A percentile compares a stretch with the other conserved stretches of the same genome.
Evolutionary conservation across 1,140 invertebrate genomes (phyloP).

Genomic region (Camponotus vicinus): DNA sequence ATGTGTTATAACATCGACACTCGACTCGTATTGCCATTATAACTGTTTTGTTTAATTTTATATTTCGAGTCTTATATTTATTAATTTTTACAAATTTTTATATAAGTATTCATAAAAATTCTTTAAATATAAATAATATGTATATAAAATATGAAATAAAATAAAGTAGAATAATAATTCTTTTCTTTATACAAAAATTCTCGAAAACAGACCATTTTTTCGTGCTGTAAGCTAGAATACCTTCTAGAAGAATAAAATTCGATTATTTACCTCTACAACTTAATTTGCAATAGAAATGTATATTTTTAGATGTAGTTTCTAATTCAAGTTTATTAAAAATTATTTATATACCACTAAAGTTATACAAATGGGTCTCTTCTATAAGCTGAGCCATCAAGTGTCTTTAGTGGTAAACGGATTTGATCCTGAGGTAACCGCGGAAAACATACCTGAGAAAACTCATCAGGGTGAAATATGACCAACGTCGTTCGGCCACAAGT

Average conservation of each 20-base stretch:
- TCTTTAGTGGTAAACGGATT: not conserved
- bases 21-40: no score
- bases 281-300: not conserved
- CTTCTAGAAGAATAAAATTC: not conserved
- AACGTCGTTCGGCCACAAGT: constrained; percentile 41
- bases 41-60: no score
- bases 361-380: not conserved
- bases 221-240: no score
- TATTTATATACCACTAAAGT: not conserved
- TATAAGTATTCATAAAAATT: no score
- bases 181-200: no score
- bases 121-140: no score
- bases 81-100: no score
- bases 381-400: not conserved
- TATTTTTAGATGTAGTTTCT: not conserved
- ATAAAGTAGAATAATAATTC: no score
- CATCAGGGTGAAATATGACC: constrained; percentile 51
- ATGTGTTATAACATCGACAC: no score
- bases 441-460: constrained; percentile 57
- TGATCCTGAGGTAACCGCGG: constrained; percentile 39
- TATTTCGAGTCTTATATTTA: no score
- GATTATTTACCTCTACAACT: not conserved
- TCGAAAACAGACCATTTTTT: no score
- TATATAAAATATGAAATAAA: no score
- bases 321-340: not conserved